Evolutionary conservation across 2,888 invertebrate genomes (phyloP).

Genomic region (Drosophila ustulata): DNA sequence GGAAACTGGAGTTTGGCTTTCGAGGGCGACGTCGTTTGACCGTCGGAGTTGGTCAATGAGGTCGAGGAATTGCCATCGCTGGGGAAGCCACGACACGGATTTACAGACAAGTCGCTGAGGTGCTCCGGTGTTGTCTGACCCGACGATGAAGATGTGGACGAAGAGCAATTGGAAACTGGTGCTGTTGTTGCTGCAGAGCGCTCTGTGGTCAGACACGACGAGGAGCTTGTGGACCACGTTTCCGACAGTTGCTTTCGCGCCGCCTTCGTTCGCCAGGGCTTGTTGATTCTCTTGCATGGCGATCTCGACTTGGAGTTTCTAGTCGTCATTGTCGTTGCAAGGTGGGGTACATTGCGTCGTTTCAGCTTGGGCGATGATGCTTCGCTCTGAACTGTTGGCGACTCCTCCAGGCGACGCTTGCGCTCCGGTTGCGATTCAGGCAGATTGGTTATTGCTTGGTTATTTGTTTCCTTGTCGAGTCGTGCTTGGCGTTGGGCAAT

Average conservation of each 20-base stretch:
- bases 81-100: slow-evolving; percentile 52
- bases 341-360: slow-evolving; percentile 33
- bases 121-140: slow-evolving; percentile 40
- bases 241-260: slow-evolving; percentile 68
- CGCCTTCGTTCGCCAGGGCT: slow-evolving; percentile 77
- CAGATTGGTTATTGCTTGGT: slow-evolving; percentile 10
- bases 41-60: neutral
- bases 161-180: neutral
- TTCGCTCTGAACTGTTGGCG: slow-evolving; percentile 25
- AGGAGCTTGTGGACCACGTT: slow-evolving; percentile 20
- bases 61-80: slow-evolving; percentile 44
- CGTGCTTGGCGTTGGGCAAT: slow-evolving; percentile 46
- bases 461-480: slow-evolving; percentile 1
- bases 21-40: neutral
- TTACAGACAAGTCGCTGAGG: slow-evolving; percentile 65
- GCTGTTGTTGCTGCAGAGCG: neutral
- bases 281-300: slow-evolving; percentile 13
- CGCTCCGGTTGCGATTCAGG: slow-evolving; percentile 39
- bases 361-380: slow-evolving; percentile 28
- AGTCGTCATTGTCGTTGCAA: slow-evolving; percentile 7
- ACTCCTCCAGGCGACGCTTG: slow-evolving; percentile 50
- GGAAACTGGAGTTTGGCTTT: slow-evolving; percentile 38
- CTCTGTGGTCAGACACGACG: neutral
- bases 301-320: neutral
- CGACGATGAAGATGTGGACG: slow-evolving; percentile 7